Percentiles rank a stretch among this genome's conserved stretches.
Conservation (phyloP, 92 coral and sea anemone species). For the Parazoanthus atlanticus region DNA sequence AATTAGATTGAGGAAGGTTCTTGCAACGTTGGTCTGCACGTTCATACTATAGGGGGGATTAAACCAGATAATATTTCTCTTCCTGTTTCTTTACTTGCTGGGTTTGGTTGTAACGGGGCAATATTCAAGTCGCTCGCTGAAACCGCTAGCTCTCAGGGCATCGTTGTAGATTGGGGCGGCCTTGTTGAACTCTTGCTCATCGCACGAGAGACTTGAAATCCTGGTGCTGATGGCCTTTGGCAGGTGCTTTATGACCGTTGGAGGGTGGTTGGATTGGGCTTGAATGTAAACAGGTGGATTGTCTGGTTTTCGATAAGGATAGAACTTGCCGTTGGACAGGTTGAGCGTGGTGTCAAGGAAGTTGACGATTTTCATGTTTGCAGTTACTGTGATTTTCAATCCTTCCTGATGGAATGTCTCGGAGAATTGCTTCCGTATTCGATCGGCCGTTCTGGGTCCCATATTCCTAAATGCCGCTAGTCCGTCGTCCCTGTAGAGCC, state of each 20-base stretch:
- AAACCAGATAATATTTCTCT: too few species aligned
- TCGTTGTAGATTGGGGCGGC: not conserved
- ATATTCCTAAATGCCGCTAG: too few species aligned
- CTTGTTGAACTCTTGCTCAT: not conserved
- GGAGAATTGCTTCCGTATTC: too few species aligned
- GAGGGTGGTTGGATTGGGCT: too few species aligned
- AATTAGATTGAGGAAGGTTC: not conserved
- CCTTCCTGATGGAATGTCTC: too few species aligned
- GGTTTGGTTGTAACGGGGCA: not conserved
- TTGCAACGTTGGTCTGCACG: not conserved
- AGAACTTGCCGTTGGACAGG: not conserved
- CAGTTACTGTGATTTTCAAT: not conserved
- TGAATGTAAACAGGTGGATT: not conserved
- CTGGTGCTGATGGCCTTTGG: too few species aligned
- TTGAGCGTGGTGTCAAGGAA: not conserved
- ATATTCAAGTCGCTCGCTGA: slow-evolving; percentile 1
- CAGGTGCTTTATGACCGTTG: too few species aligned
- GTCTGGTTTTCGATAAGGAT: not conserved
- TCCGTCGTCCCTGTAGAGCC: not conserved
- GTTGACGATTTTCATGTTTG: not conserved
- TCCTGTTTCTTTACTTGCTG: not conserved
- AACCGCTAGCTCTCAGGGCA: not conserved
- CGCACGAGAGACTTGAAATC: too few species aligned
- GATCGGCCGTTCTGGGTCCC: not conserved
- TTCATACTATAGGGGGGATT: not conserved